Evolutionary conservation across 2,113 vertebrate species (phyloP).

Genomic region (Otus sunia): DNA sequence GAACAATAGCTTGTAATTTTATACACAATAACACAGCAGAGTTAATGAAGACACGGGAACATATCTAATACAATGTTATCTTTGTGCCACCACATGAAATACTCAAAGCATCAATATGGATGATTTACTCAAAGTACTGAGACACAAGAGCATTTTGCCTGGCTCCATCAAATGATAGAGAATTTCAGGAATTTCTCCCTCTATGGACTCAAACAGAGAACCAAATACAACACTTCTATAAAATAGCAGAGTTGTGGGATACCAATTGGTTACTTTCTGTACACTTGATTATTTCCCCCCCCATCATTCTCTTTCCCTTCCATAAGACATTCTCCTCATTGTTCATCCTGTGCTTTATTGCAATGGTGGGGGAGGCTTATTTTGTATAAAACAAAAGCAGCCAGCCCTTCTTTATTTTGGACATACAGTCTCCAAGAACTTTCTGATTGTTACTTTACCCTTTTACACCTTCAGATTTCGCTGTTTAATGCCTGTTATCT

Average conservation of each 20-base stretch:
- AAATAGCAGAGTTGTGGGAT: background rate
- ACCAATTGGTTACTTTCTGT: background rate
- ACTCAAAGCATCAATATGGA: background rate
- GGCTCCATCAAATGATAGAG: background rate
- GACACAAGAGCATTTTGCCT: background rate
- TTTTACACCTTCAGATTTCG: background rate
- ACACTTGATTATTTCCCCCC: background rate
- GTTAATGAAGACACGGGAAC: background rate
- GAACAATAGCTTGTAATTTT: background rate
- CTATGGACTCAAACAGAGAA: background rate
- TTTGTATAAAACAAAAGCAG: background rate
- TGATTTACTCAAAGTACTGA: background rate
- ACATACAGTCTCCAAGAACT: background rate
- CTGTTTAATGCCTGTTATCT: background rate
- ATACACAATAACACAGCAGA: background rate
- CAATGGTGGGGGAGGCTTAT: background rate
- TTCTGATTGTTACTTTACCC: background rate
- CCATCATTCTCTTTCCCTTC: background rate
- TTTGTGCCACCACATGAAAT: background rate
- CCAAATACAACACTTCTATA: background rate
- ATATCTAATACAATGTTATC: background rate
- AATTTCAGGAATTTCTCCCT: background rate
- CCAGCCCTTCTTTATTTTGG: background rate
- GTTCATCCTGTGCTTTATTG: background rate
- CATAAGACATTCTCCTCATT: background rate